phyloP scores from a whole-genome alignment of 1,140 invertebrate genomes.

The Dendroctonus valens region DNA sequence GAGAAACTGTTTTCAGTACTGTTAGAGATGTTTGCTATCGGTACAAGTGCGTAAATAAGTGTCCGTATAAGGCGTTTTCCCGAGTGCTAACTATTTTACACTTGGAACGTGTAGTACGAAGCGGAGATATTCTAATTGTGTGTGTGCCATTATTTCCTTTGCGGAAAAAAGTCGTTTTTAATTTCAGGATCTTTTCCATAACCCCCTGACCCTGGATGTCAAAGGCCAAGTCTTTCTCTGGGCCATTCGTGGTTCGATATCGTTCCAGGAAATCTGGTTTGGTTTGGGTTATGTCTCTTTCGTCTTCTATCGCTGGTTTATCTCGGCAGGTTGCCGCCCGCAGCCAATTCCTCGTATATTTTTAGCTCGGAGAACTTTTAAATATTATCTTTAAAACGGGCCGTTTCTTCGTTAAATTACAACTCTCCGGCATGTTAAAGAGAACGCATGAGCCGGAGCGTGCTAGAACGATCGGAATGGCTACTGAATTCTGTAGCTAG shows the following conservation, averaged over 20 bases:
- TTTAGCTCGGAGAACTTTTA: too few relatives aligned
- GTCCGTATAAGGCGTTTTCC: slow-evolving; percentile 16
- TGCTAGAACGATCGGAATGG: too few relatives aligned
- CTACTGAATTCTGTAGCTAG: too few relatives aligned
- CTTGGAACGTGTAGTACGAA: slow-evolving; percentile 2
- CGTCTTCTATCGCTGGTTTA: too few relatives aligned
- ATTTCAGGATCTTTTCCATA: background rate
- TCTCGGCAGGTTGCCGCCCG: too few relatives aligned
- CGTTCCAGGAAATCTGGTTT: too few relatives aligned
- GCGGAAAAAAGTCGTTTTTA: background rate
- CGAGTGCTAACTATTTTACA: slow-evolving; percentile 17
- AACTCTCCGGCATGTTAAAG: too few relatives aligned
- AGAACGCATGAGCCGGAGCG: too few relatives aligned
- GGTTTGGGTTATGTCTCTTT: too few relatives aligned
- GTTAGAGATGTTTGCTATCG: slow-evolving; percentile 21
- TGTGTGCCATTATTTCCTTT: background rate
- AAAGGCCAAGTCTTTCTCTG: slow-evolving; percentile 5
- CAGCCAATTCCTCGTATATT: too few relatives aligned
- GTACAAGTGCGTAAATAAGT: slow-evolving; percentile 13
- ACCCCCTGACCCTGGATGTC: background rate
- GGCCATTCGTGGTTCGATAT: background rate
- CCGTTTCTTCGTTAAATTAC: too few relatives aligned
- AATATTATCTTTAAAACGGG: too few relatives aligned
- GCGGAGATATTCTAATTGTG: background rate
- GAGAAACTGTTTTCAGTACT: slow-evolving; percentile 21